These are phyloP conservation scores for Anser cygnoides DNA, from an alignment of 2,113 vertebrate species.

Conservation along the genomic window DNA sequence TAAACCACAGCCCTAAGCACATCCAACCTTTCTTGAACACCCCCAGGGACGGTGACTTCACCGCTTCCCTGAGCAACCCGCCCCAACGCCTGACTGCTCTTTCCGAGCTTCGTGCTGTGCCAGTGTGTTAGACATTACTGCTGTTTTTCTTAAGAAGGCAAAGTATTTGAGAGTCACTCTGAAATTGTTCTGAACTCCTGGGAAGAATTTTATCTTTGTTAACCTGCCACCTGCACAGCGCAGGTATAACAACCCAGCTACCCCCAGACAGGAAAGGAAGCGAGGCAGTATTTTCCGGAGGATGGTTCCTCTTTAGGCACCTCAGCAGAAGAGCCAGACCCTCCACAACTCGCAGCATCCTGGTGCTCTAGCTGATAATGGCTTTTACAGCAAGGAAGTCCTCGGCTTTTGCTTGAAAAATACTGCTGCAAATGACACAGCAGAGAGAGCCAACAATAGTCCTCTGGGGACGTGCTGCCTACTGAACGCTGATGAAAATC, in stretches of 20 bases:
- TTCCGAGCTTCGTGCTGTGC: neutral
- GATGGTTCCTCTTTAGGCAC: neutral
- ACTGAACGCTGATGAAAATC: neutral
- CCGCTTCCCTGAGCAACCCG: no score
- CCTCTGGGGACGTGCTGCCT: neutral
- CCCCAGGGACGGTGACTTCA: no score
- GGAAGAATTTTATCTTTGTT: neutral
- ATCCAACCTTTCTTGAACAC: no score
- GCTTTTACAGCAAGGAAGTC: neutral
- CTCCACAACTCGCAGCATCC: neutral
- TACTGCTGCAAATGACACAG: neutral
- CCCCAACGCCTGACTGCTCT: no score
- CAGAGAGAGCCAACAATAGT: neutral
- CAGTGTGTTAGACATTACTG: neutral
- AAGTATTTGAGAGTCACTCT: neutral
- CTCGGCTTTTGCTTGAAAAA: neutral
- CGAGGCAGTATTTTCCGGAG: neutral
- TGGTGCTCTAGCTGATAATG: neutral
- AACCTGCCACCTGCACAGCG: neutral
- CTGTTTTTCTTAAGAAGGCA: neutral
- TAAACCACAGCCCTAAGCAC: no score
- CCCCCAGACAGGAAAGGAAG: neutral
- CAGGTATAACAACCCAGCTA: neutral
- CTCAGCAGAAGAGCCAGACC: neutral
- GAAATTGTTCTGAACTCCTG: neutral